Evolutionary conservation across 1,140 invertebrate species (phyloP).

Genomic region (Heliconius hewitsoni): DNA sequence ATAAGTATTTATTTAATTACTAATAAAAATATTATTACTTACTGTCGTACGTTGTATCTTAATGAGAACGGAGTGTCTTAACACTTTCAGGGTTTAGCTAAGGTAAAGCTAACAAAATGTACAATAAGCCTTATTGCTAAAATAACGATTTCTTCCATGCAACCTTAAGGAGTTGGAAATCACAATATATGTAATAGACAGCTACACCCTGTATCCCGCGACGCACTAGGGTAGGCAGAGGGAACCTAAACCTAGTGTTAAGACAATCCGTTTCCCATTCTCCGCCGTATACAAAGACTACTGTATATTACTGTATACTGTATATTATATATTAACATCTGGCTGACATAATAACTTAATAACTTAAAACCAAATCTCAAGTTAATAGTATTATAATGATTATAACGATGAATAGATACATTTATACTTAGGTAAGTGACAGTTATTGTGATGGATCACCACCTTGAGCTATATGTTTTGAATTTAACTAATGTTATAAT

Average conservation of each 20-base stretch:
- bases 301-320: too few relatives aligned
- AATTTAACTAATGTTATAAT: not conserved
- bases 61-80: not conserved
- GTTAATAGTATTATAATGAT: not conserved
- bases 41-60: too few relatives aligned
- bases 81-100: not conserved
- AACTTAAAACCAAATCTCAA: not conserved
- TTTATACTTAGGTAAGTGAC: not conserved
- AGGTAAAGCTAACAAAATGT: too few relatives aligned
- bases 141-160: too few relatives aligned
- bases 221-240: too few relatives aligned
- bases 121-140: too few relatives aligned
- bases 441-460: slow-evolving; percentile 10
- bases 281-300: not conserved
- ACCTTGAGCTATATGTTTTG: not conserved
- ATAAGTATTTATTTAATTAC: too few relatives aligned
- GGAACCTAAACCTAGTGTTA: not conserved
- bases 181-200: too few relatives aligned
- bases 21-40: too few relatives aligned
- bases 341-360: not conserved
- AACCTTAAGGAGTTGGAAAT: too few relatives aligned
- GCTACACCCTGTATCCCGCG: too few relatives aligned
- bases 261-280: not conserved
- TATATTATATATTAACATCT: not conserved
- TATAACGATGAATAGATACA: not conserved